Percentiles rank a stretch among this genome's conserved stretches.
These are phyloP conservation scores for Phortica variegata DNA, from an alignment of 1,140 invertebrate genomes.

Conservation along the genomic window DNA sequence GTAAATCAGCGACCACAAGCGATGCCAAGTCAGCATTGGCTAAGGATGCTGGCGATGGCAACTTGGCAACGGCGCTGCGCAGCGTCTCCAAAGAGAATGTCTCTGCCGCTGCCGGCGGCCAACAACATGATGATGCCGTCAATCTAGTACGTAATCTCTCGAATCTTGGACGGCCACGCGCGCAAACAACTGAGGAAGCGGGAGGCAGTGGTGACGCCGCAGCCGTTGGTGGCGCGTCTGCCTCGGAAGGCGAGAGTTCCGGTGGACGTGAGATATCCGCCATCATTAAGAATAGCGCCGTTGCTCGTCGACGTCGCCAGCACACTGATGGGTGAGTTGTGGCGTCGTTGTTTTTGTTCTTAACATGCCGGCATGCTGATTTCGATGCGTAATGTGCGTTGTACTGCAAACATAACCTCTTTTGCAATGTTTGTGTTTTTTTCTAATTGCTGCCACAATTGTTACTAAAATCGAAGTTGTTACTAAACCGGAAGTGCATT, in stretches of 20 bases:
- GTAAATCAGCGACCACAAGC: constrained; percentile 44
- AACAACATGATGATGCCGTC: constrained; percentile 45
- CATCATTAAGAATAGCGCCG: constrained; percentile 61
- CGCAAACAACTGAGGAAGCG: not conserved
- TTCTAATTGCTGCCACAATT: too few relatives aligned
- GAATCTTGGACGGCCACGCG: constrained; percentile 33
- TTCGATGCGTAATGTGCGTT: too few relatives aligned
- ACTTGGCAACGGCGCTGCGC: constrained; percentile 37
- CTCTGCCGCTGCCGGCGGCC: constrained; percentile 9
- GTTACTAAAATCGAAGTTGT: too few relatives aligned
- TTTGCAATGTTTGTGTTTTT: too few relatives aligned
- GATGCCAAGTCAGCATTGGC: constrained; percentile 17
- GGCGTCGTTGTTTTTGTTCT: too few relatives aligned
- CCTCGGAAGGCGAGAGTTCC: constrained; percentile 62
- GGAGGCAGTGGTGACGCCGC: not conserved
- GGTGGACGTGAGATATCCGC: constrained; percentile 62
- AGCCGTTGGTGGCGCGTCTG: constrained; percentile 34
- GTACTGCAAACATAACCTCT: too few relatives aligned
- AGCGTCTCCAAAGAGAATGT: constrained; percentile 43
- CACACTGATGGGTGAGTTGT: constrained; percentile 34
- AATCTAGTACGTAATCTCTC: constrained; percentile 46
- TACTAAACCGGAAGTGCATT: too few relatives aligned
- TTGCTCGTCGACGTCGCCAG: constrained; percentile 52
- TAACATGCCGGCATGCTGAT: too few relatives aligned
- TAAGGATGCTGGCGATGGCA: constrained; percentile 11